Base-by-base conservation (phyloP, 1,140 invertebrate genomes). In the Triops longicaudatus region DNA sequence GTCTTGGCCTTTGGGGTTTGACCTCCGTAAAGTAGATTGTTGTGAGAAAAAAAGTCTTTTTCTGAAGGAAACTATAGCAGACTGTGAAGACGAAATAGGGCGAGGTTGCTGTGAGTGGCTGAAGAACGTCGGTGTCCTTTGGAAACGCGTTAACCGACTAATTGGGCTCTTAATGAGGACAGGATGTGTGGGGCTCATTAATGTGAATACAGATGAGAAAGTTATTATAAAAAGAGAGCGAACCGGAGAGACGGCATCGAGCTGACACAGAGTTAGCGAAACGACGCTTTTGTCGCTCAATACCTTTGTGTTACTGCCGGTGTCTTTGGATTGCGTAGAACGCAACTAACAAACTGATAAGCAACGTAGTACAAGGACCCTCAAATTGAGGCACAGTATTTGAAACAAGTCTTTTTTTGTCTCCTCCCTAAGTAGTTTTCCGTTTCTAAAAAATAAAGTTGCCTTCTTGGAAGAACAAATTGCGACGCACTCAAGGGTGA, bases 151-250 rank as follows among this genome's bases (percentile, higher is more conserved):
- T 63, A 63, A 63, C 50, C 14, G 50, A 63, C 50, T 63, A 63
- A 63, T 63, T 63, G 50, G 50, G 50, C 50, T 63, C 50, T 63
- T 63, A 63, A 63, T 63, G 50, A 63, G 50, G 50, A 63, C 50
- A 63, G 50, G 50, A 63, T 63, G 50, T 63, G 50, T 63, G 50
- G 50, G 50, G 50, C 50, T 63, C 50, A 63, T 63, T 63, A 63
- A 63, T 14, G 50, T 63, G 50, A 63, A 63, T 63, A 14, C 1
- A 22, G 50, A 63, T 63, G 50, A 63, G 17, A 9, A 63, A 63
- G 50, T 63, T 63, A 63, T 63, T 63, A 63, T 63, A 63, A 63
- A 37, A 63, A 63, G 44, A n/a, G n/a, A 63, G n/a, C 50, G 50
- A 63, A 14, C 50, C 50, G 7, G 50, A 63, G 50, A 63, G 50